Evolutionary conservation across 2,888 invertebrate species (phyloP), one percentile per base, ranked within the genome.

Genomic region (Drosophila falleni): DNA sequence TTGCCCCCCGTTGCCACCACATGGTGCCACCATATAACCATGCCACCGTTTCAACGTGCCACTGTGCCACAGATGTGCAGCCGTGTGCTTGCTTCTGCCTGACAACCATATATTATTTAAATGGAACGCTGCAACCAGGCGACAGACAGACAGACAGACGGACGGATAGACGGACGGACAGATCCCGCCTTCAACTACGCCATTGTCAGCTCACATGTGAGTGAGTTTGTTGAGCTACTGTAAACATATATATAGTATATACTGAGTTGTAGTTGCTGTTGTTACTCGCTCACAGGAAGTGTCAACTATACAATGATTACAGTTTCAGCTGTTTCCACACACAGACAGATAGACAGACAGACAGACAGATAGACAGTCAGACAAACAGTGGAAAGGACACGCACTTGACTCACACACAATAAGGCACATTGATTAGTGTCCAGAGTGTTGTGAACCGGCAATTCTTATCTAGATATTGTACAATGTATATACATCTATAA

Each of bases 351-450:
- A 23, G 2, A 23, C 35, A 42, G 49, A 49, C 35, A 15, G 23
- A 41, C 29, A 5, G 35, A 58, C 15, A 41, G 33, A 54, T 42
- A 47, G 42, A 31, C 46, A 13, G 29, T 42, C 23, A 50, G 8
- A 44, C 41, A 15, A 15, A 37, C 41, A 35, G 39, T 41, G 26
- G 41, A 39, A 42, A 59, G 59, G 63, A 67, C 53, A 65, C 60
- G 51, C 78, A 85, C 79, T 80, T 67, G 68, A 47, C 50, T 44
- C 46, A 26, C 29, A 55, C 58, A 74, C 71, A n/a, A n/a, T n/a
- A 68, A 65, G 62, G 44, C 75, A 51, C 72, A 55, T 74, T 84
- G 87, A 84, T 89, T 87, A 89, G 85, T 78, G 78, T 72, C 78
- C 65, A 84, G 80, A 62, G 78, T 72, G 39, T 61, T 61, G 56